Evolutionary conservation across 1,140 invertebrate species (phyloP), one percentile per base, ranked within the genome.

Genomic region (Anadara kagoshimensis): DNA sequence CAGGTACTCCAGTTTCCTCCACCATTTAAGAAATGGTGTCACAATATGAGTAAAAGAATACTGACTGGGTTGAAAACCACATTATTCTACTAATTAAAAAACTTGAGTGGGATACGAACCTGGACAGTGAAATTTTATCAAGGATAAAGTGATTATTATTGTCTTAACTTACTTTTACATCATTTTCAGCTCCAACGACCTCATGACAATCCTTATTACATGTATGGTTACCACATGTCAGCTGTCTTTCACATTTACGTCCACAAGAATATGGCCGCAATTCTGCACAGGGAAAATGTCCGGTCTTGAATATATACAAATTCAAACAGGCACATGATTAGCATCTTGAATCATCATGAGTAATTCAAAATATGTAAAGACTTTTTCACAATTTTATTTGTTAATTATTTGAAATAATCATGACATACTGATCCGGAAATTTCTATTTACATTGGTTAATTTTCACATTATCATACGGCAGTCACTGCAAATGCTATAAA

Each of bases 171-270:
- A 86, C 85, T 75, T 58, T 63, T 5, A 43, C 49, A 24, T 70
- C 63, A 57, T 85, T 81, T 44, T 73, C n/a, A 53, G 83, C 81
- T 10, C 76, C 81, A 5, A 71, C 87, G 4, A 93, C 92, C 18
- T 88, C 81, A 84, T 98, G 96, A 87, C 96, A 98, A 12, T 91
- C 84, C 45, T 92, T 83, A 24, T 89, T 81, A 86, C 96, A 98
- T 0, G 80, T 90, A 83, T 98, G 96, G 89, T 97, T 97, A 1
- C 92, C 92, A 86, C 96, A 98, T 0, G 85, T 54, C 14, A 97
- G 89, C 11, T 85, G 53, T 73, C 91, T 90, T 0, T 93, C 94
- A 90, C 95, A 97, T 36, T 89, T 85, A 58, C 94, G 91, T 2
- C 93, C 92, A 88, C 96, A 98, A 16, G 94, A 94, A 20, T 90